Base-by-base conservation (phyloP, 2,888 invertebrate genomes). In the Euplagia quadripunctaria region DNA sequence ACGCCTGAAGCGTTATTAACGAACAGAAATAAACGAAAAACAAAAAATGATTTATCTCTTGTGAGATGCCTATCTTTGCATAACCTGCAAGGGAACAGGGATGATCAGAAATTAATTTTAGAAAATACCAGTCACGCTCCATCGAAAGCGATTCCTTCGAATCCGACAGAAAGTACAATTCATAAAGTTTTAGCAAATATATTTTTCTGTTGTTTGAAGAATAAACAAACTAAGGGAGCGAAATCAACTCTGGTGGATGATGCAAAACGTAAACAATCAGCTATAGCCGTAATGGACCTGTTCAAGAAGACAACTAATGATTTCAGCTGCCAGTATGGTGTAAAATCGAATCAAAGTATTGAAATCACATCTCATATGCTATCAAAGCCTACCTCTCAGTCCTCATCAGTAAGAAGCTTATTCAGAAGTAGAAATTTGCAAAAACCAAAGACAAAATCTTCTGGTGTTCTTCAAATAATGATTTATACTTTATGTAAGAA, bases 351-450 rank as follows among this genome's bases (percentile, higher is more conserved):
- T 70, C 87, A 88, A 51, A 92, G 93, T 74, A 74, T 90, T 41
- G 91, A 92, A 83, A 89, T 91, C 49, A 83, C 83, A 11, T 90
- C 92, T 41, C 89, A 90, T 58, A 75, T 85, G 66, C 76, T 92
- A 49, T 89, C 88, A 12, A 85, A 80, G 71, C 89, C 91, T 4
- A 74, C 73, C 9, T 91, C 91, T 16, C 80, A 85, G 46, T 86
- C 89, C 5, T 88, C 88, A 11, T 68, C 88, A 9, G 64, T 80
- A 42, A 79, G 82, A 61, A 90, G 86, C 72, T 76, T 81, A 58
- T 73, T 78, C 43, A 70, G 52, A n/a, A 63, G 31, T 41, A n/a
- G 16, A 17, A 71, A 46, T 61, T 58, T 17, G 55, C 58, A 64
- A 46, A 68, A 41, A 16, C 1, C n/a, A 31, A 70, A 70, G 43